Conservation (phyloP, 2,888 invertebrate species). For the Mellilla xanthometata region DNA sequence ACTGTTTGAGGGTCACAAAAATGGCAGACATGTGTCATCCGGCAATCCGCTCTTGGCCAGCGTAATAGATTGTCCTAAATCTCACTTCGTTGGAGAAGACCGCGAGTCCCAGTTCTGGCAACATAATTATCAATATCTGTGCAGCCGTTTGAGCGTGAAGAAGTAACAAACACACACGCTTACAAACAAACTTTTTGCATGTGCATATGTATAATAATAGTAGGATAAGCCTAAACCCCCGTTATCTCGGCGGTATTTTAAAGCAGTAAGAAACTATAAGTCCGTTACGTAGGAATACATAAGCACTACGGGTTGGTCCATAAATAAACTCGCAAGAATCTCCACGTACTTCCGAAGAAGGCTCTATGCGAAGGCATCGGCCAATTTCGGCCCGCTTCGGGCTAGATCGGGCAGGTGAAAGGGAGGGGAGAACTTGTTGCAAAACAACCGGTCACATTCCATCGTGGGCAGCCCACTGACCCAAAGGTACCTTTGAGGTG, state of each 20-base stretch:
- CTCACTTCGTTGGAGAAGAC: no score
- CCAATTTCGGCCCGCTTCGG: conserved; percentile 41
- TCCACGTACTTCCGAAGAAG: conserved; percentile 63
- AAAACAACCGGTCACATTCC: conserved; percentile 75
- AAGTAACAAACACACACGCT: no score
- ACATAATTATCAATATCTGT: no score
- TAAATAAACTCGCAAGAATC: conserved; percentile 47
- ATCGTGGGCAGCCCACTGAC: conserved; percentile 73
- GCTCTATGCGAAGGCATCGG: conserved; percentile 41
- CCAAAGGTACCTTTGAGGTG: conserved; percentile 66
- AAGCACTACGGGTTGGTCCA: no score
- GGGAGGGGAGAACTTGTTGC: conserved; percentile 73
- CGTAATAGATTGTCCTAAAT: no score
- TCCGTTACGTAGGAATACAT: conserved; percentile 16
- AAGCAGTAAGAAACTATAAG: not conserved
- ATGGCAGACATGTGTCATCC: no score
- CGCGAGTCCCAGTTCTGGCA: no score
- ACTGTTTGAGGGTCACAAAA: no score
- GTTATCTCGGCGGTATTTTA: not conserved
- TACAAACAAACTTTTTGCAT: no score
- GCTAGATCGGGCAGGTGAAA: conserved; percentile 42
- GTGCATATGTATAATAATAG: no score
- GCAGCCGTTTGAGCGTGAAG: no score
- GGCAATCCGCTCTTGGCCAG: no score
- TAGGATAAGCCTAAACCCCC: not conserved